A percentile compares a stretch with the other conserved stretches of the same genome.
Evolutionary conservation across 2,888 invertebrate species (phyloP).

Genomic region (Dendrolimus pini): DNA sequence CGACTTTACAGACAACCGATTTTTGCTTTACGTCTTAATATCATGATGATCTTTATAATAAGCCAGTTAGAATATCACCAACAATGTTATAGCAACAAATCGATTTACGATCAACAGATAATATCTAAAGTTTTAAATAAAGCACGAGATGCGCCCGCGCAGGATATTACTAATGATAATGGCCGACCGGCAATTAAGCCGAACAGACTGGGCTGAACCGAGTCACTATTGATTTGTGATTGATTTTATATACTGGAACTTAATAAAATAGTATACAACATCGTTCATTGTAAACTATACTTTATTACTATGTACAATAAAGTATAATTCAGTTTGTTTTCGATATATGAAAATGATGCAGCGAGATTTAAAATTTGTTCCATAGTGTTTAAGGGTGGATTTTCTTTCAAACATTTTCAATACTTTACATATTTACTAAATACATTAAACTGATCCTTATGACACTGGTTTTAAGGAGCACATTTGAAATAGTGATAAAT

Average conservation of each 20-base stretch:
- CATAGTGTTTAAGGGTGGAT: not conserved
- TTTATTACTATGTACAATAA: no score
- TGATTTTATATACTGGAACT: constrained; percentile 47
- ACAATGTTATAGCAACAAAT: not conserved
- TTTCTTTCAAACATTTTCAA: not conserved
- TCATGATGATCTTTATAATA: no score
- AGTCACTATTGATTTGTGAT: constrained; percentile 68
- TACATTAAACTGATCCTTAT: not conserved
- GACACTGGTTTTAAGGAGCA: not conserved
- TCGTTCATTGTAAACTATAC: not conserved
- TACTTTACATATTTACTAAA: not conserved
- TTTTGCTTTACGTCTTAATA: no score
- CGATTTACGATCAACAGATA: not conserved
- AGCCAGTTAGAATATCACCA: no score
- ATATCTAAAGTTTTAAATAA: not conserved
- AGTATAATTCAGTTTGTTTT: not conserved
- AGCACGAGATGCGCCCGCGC: not conserved
- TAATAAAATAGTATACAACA: not conserved
- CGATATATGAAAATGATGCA: not conserved
- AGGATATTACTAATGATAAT: constrained; percentile 39
- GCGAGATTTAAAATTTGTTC: not conserved
- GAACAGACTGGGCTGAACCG: constrained; percentile 53
- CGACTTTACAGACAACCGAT: no score
- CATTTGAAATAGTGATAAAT: not conserved
- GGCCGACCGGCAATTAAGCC: constrained; percentile 55